Evolutionary conservation across 2,113 vertebrate genomes (phyloP).

Genomic region (Vireo altiloquus): DNA sequence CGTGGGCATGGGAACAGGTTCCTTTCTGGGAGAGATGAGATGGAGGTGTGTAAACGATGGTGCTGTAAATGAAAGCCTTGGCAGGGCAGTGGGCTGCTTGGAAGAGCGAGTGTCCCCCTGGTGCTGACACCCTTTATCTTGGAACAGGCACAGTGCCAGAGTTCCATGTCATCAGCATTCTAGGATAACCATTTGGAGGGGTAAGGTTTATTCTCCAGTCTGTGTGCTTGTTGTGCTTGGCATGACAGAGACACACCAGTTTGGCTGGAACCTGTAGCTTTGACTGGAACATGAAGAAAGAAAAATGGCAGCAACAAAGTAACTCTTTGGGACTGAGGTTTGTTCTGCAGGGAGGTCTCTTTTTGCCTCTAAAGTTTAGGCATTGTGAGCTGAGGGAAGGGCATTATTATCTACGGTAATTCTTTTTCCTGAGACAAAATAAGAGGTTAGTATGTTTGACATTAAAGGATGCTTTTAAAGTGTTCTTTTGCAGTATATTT

Average conservation of each 20-base stretch:
- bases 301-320: background rate
- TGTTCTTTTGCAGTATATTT: background rate
- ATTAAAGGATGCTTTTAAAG: background rate
- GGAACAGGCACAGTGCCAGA: background rate
- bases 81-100: background rate
- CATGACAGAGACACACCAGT: rapidly evolving
- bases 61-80: background rate
- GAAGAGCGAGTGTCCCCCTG: background rate
- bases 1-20: rapidly evolving
- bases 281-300: background rate
- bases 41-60: background rate
- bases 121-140: background rate
- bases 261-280: background rate
- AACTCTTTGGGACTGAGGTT: background rate
- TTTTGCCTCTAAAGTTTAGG: background rate
- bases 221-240: background rate
- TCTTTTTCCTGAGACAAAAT: background rate
- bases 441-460: background rate
- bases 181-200: background rate
- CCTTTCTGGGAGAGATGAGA: background rate
- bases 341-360: background rate
- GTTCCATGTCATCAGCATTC: background rate
- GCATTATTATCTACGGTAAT: background rate
- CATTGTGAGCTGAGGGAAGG: background rate
- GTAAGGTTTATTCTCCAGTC: background rate